phyloP scores from a whole-genome alignment of 1,140 invertebrate species.

The Hyles euphorbiae region DNA sequence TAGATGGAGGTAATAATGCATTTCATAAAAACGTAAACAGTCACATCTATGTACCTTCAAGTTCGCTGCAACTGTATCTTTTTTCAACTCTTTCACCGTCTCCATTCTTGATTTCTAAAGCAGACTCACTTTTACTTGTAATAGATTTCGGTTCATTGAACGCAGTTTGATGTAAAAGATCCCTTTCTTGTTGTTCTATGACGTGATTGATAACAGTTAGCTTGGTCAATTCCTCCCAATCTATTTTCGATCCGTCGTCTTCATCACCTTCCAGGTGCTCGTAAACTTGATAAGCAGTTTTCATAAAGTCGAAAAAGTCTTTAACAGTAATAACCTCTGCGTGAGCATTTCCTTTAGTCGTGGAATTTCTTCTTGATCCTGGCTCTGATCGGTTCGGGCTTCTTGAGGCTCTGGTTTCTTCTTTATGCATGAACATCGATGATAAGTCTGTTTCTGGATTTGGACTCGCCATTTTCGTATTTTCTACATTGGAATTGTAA shows the following conservation, averaged over 20 bases:
- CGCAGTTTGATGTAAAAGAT: slow-evolving; percentile 51
- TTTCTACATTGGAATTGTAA: slow-evolving; percentile 10
- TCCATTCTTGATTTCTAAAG: slow-evolving; percentile 41
- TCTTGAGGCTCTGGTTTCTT: slow-evolving; percentile 30
- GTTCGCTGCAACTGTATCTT: slow-evolving; percentile 57
- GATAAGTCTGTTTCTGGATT: slow-evolving; percentile 48
- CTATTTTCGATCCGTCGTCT: slow-evolving; percentile 76
- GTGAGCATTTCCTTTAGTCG: slow-evolving; percentile 32
- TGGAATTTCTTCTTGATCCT: slow-evolving; percentile 40
- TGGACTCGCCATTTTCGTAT: slow-evolving; percentile 49
- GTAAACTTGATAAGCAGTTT: slow-evolving; percentile 81
- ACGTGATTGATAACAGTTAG: slow-evolving; percentile 67
- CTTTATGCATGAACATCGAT: slow-evolving; percentile 60
- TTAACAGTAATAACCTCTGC: slow-evolving; percentile 78
- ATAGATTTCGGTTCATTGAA: slow-evolving; percentile 44
- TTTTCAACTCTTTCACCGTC: slow-evolving; percentile 40
- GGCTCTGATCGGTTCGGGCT: slow-evolving; percentile 40
- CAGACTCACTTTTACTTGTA: slow-evolving; percentile 55
- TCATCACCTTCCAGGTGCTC: slow-evolving; percentile 78
- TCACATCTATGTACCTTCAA: slow-evolving; percentile 40
- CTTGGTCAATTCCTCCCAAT: slow-evolving; percentile 78
- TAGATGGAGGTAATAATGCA: slow-evolving; percentile 16
- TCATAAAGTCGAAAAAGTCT: slow-evolving; percentile 84
- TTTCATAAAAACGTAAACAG: background rate
- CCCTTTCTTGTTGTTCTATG: slow-evolving; percentile 61